Percentiles rank a stretch among this genome's conserved stretches.
phyloP scores from a whole-genome alignment of 2,888 invertebrate species.

The Machimus rusticus region DNA sequence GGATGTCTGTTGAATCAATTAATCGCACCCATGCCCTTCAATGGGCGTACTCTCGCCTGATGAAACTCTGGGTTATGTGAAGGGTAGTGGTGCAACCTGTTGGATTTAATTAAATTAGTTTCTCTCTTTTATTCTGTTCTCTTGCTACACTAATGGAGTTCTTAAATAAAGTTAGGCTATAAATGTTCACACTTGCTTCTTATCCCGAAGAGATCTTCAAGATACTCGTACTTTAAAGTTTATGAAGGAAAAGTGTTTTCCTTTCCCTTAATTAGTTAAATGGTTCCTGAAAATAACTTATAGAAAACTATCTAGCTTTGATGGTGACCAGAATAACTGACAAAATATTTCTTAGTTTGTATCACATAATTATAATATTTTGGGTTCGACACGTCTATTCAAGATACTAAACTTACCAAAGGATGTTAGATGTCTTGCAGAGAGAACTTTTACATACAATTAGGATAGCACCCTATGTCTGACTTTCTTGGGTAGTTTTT shows the following conservation, averaged over 20 bases:
- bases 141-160: not conserved
- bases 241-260: not conserved
- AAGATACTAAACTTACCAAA: not conserved
- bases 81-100: not conserved
- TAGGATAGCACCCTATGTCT: too few species aligned
- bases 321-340: not conserved
- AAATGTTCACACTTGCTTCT: not conserved
- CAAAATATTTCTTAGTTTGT: not conserved
- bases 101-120: conserved; percentile 34
- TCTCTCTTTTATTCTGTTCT: not conserved
- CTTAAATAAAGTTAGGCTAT: not conserved
- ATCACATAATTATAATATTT: not conserved
- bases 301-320: not conserved
- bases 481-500: too few species aligned
- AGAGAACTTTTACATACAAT: too few species aligned
- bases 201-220: not conserved
- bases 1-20: conserved; percentile 37
- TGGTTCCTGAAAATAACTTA: not conserved
- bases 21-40: conserved; percentile 25
- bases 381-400: not conserved
- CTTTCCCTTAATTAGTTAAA: not conserved
- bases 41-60: not conserved
- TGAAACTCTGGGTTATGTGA: not conserved
- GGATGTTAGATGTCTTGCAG: too few species aligned
- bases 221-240: not conserved